These are phyloP conservation scores for Eurytoma californica DNA, from an alignment of 2,888 invertebrate species.

Conservation along the genomic window DNA sequence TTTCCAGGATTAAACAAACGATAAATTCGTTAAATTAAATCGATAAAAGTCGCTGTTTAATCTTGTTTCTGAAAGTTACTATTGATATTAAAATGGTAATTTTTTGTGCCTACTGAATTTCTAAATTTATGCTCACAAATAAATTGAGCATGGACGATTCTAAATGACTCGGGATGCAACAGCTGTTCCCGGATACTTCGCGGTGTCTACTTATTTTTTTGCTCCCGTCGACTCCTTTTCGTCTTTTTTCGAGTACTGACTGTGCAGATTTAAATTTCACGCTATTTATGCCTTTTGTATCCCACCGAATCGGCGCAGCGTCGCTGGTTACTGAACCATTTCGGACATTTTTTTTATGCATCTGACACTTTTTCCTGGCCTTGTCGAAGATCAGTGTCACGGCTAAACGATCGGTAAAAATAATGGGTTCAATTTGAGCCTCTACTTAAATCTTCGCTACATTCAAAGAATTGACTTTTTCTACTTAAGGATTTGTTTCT, in stretches of 20 bases:
- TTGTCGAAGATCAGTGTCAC: slow-evolving; percentile 23
- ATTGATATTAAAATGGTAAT: no score
- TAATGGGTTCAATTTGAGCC: no score
- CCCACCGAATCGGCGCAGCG: neutral
- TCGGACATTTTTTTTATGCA: neutral
- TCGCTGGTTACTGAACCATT: slow-evolving; percentile 9
- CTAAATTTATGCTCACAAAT: no score
- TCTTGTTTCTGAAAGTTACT: no score
- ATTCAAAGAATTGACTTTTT: no score
- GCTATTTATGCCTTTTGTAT: neutral
- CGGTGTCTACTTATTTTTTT: neutral
- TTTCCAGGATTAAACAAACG: no score
- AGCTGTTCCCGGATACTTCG: neutral
- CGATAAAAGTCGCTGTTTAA: no score
- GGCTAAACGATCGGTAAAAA: slow-evolving; percentile 9
- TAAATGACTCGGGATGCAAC: no score
- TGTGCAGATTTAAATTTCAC: neutral
- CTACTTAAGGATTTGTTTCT: no score
- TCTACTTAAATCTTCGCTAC: neutral
- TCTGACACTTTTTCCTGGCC: neutral
- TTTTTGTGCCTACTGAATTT: no score
- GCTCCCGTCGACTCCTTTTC: neutral
- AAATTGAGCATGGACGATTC: no score
- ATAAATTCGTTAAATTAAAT: no score
- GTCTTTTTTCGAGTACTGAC: neutral